These are phyloP conservation scores for Oscheius sp. DNA, from an alignment of 2,888 invertebrate species.

Conservation along the genomic window DNA sequence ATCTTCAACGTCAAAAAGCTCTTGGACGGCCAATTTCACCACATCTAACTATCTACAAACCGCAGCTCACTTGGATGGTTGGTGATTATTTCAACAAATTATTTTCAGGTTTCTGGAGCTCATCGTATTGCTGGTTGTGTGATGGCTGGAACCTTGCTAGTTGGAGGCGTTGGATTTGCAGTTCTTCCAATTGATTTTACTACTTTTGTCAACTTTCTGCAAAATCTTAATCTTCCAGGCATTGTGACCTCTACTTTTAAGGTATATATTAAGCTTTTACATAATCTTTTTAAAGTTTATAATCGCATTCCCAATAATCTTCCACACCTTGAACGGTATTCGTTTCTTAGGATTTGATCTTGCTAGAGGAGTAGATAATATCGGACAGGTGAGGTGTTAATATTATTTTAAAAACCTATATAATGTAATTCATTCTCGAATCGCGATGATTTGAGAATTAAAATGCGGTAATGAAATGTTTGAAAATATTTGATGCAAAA, in stretches of 20 bases:
- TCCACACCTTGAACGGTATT: conserved; percentile 70
- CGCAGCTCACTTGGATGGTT: conserved; percentile 68
- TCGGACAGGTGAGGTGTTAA: too few relatives aligned
- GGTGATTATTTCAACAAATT: not conserved
- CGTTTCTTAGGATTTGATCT: conserved; percentile 69
- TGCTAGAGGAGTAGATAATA: conserved; percentile 61
- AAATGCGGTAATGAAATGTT: too few relatives aligned
- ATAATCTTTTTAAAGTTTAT: conserved; percentile 64
- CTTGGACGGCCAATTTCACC: conserved; percentile 68
- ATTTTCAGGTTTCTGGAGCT: conserved; percentile 59
- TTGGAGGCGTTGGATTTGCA: conserved; percentile 67
- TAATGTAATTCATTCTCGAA: too few relatives aligned
- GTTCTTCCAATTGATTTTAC: conserved; percentile 67
- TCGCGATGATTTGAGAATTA: too few relatives aligned
- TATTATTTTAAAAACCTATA: conserved; percentile 5
- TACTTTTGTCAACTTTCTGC: conserved; percentile 63
- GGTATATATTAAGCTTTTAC: conserved; percentile 33
- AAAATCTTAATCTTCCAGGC: conserved; percentile 60
- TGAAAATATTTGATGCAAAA: too few relatives aligned
- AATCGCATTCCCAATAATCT: conserved; percentile 69
- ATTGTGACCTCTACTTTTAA: conserved; percentile 66
- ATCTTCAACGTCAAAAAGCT: conserved; percentile 64
- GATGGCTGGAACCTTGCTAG: conserved; percentile 68
- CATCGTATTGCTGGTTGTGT: conserved; percentile 67
- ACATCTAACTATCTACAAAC: conserved; percentile 69